A percentile compares a stretch with the other conserved stretches of the same genome.
phyloP scores from a whole-genome alignment of 2,797 vertebrate genomes.

The Sciaenops ocellatus region DNA sequence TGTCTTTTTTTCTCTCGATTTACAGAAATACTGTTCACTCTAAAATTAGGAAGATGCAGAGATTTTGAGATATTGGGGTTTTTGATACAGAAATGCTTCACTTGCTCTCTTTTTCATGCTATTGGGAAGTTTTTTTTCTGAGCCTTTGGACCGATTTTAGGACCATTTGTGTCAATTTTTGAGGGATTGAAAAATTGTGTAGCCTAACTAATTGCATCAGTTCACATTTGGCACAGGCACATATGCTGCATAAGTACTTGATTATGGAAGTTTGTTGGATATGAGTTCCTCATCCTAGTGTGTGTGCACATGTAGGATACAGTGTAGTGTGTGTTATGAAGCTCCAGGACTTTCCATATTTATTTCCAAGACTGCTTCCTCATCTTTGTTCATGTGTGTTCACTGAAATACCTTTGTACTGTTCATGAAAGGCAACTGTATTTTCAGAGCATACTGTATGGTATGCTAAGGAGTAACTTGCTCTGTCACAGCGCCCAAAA shows the following conservation, averaged over 20 bases:
- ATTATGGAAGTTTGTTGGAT: constrained; percentile 58
- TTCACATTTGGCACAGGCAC: constrained; percentile 52
- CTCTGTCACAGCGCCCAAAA: neutral
- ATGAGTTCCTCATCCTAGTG: constrained; percentile 27
- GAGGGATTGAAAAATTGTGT: constrained; percentile 56
- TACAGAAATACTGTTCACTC: neutral
- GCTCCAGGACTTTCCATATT: constrained; percentile 20
- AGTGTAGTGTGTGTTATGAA: constrained; percentile 4
- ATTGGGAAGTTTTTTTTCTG: neutral
- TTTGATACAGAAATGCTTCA: constrained; percentile 13
- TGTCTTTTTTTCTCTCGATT: neutral
- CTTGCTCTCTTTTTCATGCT: constrained; percentile 18
- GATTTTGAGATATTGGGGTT: constrained; percentile 24
- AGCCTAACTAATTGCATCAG: constrained; percentile 66
- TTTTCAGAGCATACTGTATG: neutral
- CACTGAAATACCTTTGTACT: constrained; percentile 16
- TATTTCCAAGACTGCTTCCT: constrained; percentile 26
- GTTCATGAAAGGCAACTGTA: neutral
- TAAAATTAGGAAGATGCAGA: constrained; percentile 14
- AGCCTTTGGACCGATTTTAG: constrained; percentile 44
- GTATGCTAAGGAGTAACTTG: neutral
- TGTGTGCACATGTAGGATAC: constrained; percentile 28
- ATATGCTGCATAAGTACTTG: constrained; percentile 52
- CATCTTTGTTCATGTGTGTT: constrained; percentile 19
- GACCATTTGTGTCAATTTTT: constrained; percentile 51